Percentiles rank a stretch among this genome's conserved stretches.
These are phyloP conservation scores for Graphium colonna DNA, from an alignment of 2,888 invertebrate genomes.

Conservation along the genomic window DNA sequence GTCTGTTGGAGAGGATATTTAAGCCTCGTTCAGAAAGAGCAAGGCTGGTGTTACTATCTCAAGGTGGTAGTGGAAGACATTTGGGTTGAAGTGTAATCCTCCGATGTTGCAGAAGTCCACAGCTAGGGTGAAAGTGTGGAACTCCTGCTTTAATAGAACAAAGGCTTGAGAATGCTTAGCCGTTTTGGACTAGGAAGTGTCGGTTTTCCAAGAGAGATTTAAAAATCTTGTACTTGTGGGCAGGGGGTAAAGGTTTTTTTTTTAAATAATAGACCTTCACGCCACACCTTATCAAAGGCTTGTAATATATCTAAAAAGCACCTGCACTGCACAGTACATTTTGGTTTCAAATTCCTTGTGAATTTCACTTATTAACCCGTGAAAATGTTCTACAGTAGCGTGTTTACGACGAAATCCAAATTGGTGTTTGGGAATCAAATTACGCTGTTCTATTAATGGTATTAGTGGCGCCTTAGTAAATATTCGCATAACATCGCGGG, in stretches of 20 bases:
- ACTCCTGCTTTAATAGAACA: too few relatives aligned
- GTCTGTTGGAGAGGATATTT: too few relatives aligned
- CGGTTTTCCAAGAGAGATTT: constrained; percentile 22
- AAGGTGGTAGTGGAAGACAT: too few relatives aligned
- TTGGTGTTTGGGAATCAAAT: constrained; percentile 23
- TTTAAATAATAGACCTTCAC: constrained; percentile 27
- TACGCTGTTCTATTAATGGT: constrained; percentile 7
- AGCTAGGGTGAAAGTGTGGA: too few relatives aligned
- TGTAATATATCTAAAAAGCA: constrained; percentile 31
- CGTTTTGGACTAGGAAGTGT: neutral
- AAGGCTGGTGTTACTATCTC: too few relatives aligned
- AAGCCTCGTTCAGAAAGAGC: too few relatives aligned
- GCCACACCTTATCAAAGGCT: constrained; percentile 33
- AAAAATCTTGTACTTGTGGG: constrained; percentile 13
- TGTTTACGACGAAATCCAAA: constrained; percentile 23
- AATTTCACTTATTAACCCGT: constrained; percentile 17
- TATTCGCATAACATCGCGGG: constrained; percentile 17
- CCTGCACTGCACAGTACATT: too few relatives aligned
- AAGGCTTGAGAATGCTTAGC: constrained; percentile 6
- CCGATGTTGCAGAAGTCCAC: too few relatives aligned
- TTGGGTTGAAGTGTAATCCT: too few relatives aligned
- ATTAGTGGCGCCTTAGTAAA: constrained; percentile 3
- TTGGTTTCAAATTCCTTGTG: constrained; percentile 19
- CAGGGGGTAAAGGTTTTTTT: constrained; percentile 24
- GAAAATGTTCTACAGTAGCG: constrained; percentile 22